Evolutionary conservation across 2,888 invertebrate species (phyloP), one percentile per base, ranked within the genome.

Genomic region (Pachliopta kotzebuea): DNA sequence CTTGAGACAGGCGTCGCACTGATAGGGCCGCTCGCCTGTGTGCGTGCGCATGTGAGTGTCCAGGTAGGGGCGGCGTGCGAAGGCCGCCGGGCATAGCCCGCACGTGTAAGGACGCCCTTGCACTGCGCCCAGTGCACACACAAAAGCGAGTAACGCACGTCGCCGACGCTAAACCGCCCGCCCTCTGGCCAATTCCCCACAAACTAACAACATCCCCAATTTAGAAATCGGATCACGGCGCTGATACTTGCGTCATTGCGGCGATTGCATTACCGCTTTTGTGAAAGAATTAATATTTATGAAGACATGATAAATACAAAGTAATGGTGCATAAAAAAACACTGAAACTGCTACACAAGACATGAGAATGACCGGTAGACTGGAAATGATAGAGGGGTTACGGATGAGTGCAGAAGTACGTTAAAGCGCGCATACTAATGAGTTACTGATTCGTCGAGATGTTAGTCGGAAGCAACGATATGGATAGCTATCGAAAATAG

Each of bases 1-100:
- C 90, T 96, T 96, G 80, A 94, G 93, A 86, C 96, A 96, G 76
- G 94, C 92, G 86, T 94, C 95, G 90, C 96, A 96, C 88, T 95
- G 91, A 88, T 92, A 92, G 76, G 92, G 92, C 87, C 92, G 92
- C 88, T 92, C 95, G 77, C 95, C 91, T 91, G 90, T 89, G 82
- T 88, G 90, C 88, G 88, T 87, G 86, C 92, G 90, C 88, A 87
- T 84, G 90, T 92, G 90, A 85, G 84, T 88, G 86, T 88, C 90
- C 85, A 88, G 86, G 84, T 87, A 84, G 81, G 88, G 86, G 81
- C 89, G 89, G 79, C 90, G 87, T 79, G 84, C 85, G 86, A 86
- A 86, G 80, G 89, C 87, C 83, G 87, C 84, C 80, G 89, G 88
- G 86, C 88, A 86, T 72, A 76, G 88, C 87, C 86, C 88, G 88